phyloP scores from a whole-genome alignment of 1,140 invertebrate genomes.

The Formica exsecta region DNA sequence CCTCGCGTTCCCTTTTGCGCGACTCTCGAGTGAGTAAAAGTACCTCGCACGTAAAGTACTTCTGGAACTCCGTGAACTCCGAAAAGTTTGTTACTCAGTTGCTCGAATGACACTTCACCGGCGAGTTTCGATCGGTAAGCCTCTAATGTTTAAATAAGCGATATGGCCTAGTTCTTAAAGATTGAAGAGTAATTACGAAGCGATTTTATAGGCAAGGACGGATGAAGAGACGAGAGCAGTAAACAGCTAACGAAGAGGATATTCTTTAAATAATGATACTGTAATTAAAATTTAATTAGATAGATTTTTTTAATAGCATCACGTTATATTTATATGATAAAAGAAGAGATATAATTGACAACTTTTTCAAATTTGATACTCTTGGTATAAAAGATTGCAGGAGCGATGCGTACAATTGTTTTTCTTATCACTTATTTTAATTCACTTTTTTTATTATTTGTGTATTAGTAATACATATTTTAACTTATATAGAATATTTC shows the following conservation, averaged over 20 bases:
- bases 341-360: neutral
- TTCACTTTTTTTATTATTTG: neutral
- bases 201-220: slow-evolving; percentile 14
- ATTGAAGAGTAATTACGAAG: slow-evolving; percentile 55
- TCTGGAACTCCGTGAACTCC: slow-evolving; percentile 38
- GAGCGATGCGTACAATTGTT: neutral
- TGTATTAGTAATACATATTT: neutral
- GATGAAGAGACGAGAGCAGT: neutral
- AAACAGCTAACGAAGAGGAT: neutral
- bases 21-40: slow-evolving; percentile 20
- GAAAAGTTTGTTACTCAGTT: slow-evolving; percentile 51
- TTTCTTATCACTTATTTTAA: neutral
- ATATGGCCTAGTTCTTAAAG: slow-evolving; percentile 42
- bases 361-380: neutral
- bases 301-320: neutral
- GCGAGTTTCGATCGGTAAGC: slow-evolving; percentile 47
- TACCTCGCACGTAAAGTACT: slow-evolving; percentile 45
- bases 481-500: neutral
- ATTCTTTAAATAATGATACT: neutral
- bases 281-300: slow-evolving; percentile 56
- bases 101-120: slow-evolving; percentile 63
- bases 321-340: neutral
- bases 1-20: neutral
- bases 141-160: slow-evolving; percentile 49
- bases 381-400: neutral